Conservation (phyloP, 2,888 invertebrate genomes). For the Dicranocentrus wangi region DNA sequence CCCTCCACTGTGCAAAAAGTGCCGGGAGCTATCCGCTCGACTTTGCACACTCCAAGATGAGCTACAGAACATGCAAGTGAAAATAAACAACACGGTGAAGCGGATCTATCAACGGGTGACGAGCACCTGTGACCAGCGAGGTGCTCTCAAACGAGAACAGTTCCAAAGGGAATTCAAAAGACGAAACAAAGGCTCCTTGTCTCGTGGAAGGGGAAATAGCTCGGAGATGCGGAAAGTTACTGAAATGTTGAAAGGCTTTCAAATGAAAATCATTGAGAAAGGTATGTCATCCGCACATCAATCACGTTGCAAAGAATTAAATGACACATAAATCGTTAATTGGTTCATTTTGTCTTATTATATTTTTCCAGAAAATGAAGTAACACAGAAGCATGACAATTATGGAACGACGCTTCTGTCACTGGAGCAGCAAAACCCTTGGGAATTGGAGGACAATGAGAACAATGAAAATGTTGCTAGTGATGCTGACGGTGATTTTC, state of each 20-base stretch:
- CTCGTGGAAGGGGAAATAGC: conserved; percentile 22
- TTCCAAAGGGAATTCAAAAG: conserved; percentile 39
- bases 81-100: conserved; percentile 29
- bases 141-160: conserved; percentile 33
- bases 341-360: too few relatives aligned
- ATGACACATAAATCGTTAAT: too few relatives aligned
- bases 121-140: conserved; percentile 35
- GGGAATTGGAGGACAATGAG: too few relatives aligned
- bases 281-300: too few relatives aligned
- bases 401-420: too few relatives aligned
- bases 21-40: conserved; percentile 39
- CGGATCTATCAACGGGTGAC: conserved; percentile 36
- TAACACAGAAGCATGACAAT: too few relatives aligned
- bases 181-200: conserved; percentile 29
- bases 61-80: conserved; percentile 34
- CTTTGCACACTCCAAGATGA: conserved; percentile 50
- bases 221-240: conserved; percentile 12
- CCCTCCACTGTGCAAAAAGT: conserved; percentile 42
- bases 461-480: too few relatives aligned
- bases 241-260: conserved; percentile 25
- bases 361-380: too few relatives aligned
- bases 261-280: conserved; percentile 31
- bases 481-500: too few relatives aligned
- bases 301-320: too few relatives aligned
- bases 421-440: too few relatives aligned